Evolutionary conservation across 2,113 vertebrate genomes (phyloP).

Genomic region (Dipodomys merriami): DNA sequence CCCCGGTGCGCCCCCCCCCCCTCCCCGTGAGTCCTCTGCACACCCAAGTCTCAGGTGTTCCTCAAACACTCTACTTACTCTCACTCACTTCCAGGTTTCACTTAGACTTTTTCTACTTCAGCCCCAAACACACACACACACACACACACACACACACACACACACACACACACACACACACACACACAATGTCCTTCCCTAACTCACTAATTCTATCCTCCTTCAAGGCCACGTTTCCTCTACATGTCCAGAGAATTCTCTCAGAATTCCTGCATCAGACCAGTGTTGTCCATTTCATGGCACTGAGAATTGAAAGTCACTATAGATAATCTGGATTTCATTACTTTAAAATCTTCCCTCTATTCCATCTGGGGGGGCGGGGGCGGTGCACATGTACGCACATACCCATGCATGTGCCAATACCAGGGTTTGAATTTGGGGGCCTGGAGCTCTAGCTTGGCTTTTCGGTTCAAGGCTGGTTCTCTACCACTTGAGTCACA

Average conservation of each 20-base stretch:
- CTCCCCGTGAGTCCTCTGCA: background rate
- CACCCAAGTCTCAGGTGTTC: background rate
- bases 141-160: too few species aligned
- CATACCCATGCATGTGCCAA: too few species aligned
- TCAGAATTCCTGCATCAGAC: background rate
- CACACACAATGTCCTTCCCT: background rate
- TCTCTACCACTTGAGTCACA: too few species aligned
- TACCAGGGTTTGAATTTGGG: too few species aligned
- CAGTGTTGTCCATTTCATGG: background rate
- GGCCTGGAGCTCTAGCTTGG: too few species aligned
- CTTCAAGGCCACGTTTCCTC: background rate
- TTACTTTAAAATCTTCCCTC: slow-evolving; percentile 24
- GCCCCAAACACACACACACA: too few species aligned
- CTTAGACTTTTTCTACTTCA: background rate
- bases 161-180: background rate
- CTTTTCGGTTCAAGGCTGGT: too few species aligned
- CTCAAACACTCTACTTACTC: background rate
- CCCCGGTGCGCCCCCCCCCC: too few species aligned
- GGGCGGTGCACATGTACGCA: too few species aligned
- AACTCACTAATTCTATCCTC: background rate
- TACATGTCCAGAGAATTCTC: background rate
- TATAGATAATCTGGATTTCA: background rate
- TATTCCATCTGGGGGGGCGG: background rate
- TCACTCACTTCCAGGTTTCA: background rate
- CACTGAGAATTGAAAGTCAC: background rate